These are phyloP conservation scores for Eulemur rufifrons DNA, from an alignment of 2,113 vertebrate genomes.

Conservation along the genomic window DNA sequence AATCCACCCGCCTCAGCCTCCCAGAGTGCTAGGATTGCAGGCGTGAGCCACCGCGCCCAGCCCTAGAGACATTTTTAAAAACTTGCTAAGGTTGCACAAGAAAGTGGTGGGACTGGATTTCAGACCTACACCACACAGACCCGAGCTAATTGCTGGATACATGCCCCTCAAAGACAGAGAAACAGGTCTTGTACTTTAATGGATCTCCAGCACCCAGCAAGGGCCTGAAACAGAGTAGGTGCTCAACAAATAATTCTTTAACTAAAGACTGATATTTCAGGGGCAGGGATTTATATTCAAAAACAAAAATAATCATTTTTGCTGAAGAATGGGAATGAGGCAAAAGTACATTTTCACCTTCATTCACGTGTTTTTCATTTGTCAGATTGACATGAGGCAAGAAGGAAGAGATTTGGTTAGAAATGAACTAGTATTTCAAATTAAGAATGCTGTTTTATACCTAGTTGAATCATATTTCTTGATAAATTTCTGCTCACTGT, in stretches of 20 bases:
- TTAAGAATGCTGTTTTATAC: neutral
- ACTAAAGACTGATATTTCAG: neutral
- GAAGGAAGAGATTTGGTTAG: constrained; percentile 22
- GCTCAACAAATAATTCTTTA: neutral
- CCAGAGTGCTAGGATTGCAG: too few relatives aligned
- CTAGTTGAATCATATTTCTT: neutral
- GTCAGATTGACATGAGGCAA: neutral
- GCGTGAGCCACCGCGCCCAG: too few relatives aligned
- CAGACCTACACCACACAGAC: neutral
- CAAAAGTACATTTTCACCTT: neutral
- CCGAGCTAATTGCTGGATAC: neutral
- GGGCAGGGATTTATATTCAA: neutral
- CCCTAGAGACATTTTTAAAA: neutral
- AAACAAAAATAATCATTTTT: constrained; percentile 6
- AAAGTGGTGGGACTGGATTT: neutral
- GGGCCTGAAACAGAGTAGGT: neutral
- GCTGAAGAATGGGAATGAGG: neutral
- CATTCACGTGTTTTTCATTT: neutral
- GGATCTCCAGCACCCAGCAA: neutral
- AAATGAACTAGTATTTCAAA: constrained; percentile 28
- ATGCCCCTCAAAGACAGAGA: neutral
- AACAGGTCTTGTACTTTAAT: neutral
- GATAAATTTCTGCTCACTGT: neutral
- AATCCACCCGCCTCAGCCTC: too few relatives aligned
- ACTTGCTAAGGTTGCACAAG: neutral